Evolutionary conservation across 2,797 vertebrate species (phyloP).

Genomic region (Poliocrania exsul): DNA sequence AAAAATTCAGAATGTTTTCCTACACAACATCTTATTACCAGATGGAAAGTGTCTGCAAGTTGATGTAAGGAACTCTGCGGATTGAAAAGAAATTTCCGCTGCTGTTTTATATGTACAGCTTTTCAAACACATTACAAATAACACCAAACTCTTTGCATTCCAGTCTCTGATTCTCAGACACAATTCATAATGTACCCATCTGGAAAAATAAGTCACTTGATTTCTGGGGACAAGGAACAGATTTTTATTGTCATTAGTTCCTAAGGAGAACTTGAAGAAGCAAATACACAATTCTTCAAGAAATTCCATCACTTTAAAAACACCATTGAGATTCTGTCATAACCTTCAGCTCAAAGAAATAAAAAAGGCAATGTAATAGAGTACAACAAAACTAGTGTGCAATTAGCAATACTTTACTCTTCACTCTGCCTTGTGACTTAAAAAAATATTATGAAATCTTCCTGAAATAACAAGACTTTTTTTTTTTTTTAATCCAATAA

Average conservation of each 20-base stretch:
- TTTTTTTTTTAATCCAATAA: background rate
- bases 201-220: constrained; percentile 66
- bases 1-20: background rate
- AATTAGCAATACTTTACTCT: background rate
- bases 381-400: background rate
- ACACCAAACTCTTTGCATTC: constrained; percentile 46
- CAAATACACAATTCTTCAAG: constrained; percentile 2
- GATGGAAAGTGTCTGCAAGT: background rate
- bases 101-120: constrained; percentile 19
- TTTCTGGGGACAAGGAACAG: constrained; percentile 54
- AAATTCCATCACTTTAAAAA: constrained; percentile 26
- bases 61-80: background rate
- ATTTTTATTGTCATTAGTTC: constrained; percentile 53
- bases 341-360: constrained; percentile 6
- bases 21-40: background rate
- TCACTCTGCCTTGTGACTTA: background rate
- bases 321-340: background rate
- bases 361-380: background rate
- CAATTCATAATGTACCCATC: constrained; percentile 72
- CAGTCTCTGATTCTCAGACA: constrained; percentile 60
- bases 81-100: constrained; percentile 33
- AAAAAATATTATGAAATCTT: background rate
- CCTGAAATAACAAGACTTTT: background rate
- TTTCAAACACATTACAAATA: constrained; percentile 60
- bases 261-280: background rate